These are phyloP conservation scores for Mystacides longicornis DNA, from an alignment of 2,888 invertebrate species.

Conservation along the genomic window DNA sequence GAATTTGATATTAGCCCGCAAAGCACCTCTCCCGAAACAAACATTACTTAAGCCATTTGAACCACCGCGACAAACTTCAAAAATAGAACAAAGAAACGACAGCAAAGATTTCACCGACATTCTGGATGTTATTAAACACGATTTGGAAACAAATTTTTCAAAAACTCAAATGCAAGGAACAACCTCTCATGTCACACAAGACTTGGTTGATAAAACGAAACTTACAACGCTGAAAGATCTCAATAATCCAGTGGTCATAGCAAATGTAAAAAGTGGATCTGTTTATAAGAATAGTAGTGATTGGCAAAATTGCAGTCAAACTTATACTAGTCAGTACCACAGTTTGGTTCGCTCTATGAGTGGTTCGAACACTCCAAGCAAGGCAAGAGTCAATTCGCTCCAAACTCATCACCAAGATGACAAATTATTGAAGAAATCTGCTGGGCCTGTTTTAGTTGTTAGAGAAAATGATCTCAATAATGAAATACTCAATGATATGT, in stretches of 20 bases:
- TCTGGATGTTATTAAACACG: slow-evolving; percentile 12
- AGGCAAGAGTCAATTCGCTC: not conserved
- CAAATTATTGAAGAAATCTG: not conserved
- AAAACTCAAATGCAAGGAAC: no score
- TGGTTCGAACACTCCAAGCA: not conserved
- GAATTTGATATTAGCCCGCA: not conserved
- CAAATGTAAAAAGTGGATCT: no score
- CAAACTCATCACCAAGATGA: not conserved
- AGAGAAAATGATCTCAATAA: slow-evolving; percentile 1
- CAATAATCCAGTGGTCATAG: not conserved
- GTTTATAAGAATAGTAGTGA: not conserved
- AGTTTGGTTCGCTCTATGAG: not conserved
- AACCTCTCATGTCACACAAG: not conserved
- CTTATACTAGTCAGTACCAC: no score
- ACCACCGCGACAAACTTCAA: no score
- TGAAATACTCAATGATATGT: not conserved
- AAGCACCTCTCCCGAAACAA: no score
- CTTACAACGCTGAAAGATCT: not conserved
- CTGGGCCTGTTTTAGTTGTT: not conserved
- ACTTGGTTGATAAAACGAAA: not conserved
- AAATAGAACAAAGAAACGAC: not conserved
- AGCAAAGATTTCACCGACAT: slow-evolving; percentile 9
- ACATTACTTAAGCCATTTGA: no score
- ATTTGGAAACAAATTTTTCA: slow-evolving; percentile 5
- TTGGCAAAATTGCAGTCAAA: not conserved